Percentiles rank a stretch among this genome's conserved stretches.
These are phyloP conservation scores for Drosophila mettleri DNA, from an alignment of 2,888 invertebrate genomes.

Conservation along the genomic window DNA sequence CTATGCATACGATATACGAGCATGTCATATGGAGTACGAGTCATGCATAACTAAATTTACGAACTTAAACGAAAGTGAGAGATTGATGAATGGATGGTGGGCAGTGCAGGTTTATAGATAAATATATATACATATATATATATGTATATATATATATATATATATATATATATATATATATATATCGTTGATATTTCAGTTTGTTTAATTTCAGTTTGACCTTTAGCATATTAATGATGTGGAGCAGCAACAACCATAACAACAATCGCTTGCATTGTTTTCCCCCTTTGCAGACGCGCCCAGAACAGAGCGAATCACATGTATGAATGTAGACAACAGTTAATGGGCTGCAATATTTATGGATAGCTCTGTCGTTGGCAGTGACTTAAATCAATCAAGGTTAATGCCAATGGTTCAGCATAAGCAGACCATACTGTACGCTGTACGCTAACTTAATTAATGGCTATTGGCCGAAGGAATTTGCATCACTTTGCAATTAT, in stretches of 20 bases:
- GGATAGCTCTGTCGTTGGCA: constrained; percentile 34
- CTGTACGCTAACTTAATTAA: constrained; percentile 62
- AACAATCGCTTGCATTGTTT: constrained; percentile 56
- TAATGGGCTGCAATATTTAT: constrained; percentile 21
- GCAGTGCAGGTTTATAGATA: constrained; percentile 20
- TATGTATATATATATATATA: constrained; percentile 26
- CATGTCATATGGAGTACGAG: constrained; percentile 37
- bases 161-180: constrained; percentile 26
- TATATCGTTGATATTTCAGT: constrained; percentile 21
- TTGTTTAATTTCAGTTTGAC: constrained; percentile 37
- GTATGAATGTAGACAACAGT: constrained; percentile 11
- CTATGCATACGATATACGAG: not conserved
- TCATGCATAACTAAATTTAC: constrained; percentile 37
- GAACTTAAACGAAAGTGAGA: constrained; percentile 68
- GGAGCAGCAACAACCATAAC: constrained; percentile 25
- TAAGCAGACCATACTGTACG: constrained; percentile 27
- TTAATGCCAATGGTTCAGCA: constrained; percentile 28
- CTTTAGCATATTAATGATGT: constrained; percentile 64
- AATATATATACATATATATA: constrained; percentile 26
- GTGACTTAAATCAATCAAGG: constrained; percentile 63
- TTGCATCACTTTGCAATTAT: constrained; percentile 76
- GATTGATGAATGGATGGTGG: constrained; percentile 68
- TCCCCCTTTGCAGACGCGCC: constrained; percentile 36
- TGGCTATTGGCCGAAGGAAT: constrained; percentile 47
- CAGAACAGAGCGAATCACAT: constrained; percentile 44